Base-by-base conservation (phyloP, 2,888 invertebrate species). In the Hylaea fasciaria region DNA sequence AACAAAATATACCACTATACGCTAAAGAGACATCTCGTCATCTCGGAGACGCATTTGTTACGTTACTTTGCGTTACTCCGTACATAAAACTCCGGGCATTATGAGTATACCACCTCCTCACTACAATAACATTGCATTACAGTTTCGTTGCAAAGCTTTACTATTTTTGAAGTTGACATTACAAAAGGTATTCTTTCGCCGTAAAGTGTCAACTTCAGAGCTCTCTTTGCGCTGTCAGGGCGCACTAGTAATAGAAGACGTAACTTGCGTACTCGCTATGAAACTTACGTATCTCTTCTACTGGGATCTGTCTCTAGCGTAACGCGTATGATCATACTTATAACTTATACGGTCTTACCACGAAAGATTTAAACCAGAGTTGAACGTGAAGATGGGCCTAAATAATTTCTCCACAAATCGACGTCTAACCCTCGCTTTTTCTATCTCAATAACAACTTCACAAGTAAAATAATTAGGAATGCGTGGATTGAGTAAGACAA, bases 121-220 rank as follows among this genome's bases (percentile, higher is more conserved):
- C 11, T 40, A 9, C 51, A 55, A 60, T 60, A 41, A 55, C 50
- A 55, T 29, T 54, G 55, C 60, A 46, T 50, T 51, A 47, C 50
- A 60, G 45, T 50, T 41, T 59, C 59, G 45, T 46, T 50, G 54
- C 28, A 58, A n/a, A 17, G 44, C 35, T 28, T 35, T 55, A 46
- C 46, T 45, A 40, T 45, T 53, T 54, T 60, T 55, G 55, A 51
- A 55, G 50, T 51, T 46, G 45, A 50, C 50, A 60, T 60, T 51
- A 50, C 55, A 46, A 55, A 60, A 51, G 60, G 40, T 60, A 55
- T 46, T 60, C 58, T 52, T 51, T 22, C 52, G 41, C 22, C 52
- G 57, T 52, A 47, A 57, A 57, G 57, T 52, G 57, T 57, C 49
- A 13, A 22, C 47, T 57, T 11, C 39, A 57, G 57, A 45, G 49